A percentile compares a stretch with the other conserved stretches of the same genome.
Conservation (phyloP, 2,113 vertebrate species). For the Pituophis catenifer region DNA sequence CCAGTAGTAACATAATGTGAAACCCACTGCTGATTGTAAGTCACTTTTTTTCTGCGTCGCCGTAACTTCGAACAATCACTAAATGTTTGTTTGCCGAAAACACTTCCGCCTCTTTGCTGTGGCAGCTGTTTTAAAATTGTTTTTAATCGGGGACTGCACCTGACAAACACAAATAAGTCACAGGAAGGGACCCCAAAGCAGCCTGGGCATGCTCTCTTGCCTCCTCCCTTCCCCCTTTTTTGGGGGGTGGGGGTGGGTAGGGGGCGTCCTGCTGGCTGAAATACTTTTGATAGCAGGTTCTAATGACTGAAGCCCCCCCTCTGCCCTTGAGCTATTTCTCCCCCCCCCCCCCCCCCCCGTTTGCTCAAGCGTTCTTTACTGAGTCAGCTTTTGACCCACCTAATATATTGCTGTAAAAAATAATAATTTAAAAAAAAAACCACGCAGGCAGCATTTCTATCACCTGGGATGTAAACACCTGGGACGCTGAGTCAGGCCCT, state of each 20-base stretch:
- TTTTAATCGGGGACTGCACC: background rate
- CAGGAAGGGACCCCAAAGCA: background rate
- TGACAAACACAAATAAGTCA: background rate
- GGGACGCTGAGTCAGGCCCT: no score
- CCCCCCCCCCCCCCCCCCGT: no score
- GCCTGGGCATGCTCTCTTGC: background rate
- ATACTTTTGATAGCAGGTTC: background rate
- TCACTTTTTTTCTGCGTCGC: no score
- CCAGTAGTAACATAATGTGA: no score
- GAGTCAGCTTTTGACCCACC: background rate
- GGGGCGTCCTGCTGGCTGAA: background rate
- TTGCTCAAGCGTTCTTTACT: background rate
- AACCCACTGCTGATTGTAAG: no score
- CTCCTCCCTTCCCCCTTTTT: background rate
- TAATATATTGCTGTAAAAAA: background rate
- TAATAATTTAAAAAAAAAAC: no score
- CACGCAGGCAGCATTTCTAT: no score
- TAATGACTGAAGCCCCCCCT: no score
- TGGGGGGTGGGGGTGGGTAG: no score
- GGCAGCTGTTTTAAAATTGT: background rate
- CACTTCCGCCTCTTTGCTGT: slow-evolving; percentile 11
- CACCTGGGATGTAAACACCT: no score
- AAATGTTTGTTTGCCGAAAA: no score
- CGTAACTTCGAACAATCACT: no score
- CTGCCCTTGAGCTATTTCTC: background rate